phyloP scores from a whole-genome alignment of 2,797 vertebrate genomes.

The Thamnophis elegans region DNA sequence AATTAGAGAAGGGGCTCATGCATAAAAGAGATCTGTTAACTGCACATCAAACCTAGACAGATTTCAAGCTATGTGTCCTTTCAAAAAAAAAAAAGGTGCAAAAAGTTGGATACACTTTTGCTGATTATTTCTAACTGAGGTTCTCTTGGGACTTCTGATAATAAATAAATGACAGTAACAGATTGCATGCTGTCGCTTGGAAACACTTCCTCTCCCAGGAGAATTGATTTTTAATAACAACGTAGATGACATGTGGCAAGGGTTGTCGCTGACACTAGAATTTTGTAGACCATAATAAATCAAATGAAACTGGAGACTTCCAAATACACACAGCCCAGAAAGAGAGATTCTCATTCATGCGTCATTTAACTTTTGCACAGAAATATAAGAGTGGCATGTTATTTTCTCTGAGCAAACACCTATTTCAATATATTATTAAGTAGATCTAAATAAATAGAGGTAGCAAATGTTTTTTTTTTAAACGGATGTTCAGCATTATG shows the following conservation, averaged over 20 bases:
- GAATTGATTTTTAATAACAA: conserved; percentile 78
- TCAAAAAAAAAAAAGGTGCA: not conserved
- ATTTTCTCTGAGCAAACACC: conserved; percentile 37
- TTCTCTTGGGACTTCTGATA: conserved; percentile 59
- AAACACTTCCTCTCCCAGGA: conserved; percentile 62
- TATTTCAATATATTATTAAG: conserved; percentile 40
- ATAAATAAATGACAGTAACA: conserved; percentile 75
- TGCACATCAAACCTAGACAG: conserved; percentile 16
- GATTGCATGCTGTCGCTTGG: conserved; percentile 67
- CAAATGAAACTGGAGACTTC: conserved; percentile 59
- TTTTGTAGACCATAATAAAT: conserved; percentile 72
- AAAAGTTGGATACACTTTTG: conserved; percentile 58
- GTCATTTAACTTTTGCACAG: conserved; percentile 39
- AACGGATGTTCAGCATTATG: conserved; percentile 15
- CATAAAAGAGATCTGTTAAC: conserved; percentile 2
- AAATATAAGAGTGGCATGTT: conserved; percentile 7
- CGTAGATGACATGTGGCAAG: conserved; percentile 69
- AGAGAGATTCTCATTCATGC: conserved; percentile 36
- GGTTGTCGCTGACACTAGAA: conserved; percentile 70
- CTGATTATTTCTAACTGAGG: conserved; percentile 66
- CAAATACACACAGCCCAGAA: conserved; percentile 39
- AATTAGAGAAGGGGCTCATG: conserved; percentile 11
- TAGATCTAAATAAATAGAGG: conserved; percentile 25
- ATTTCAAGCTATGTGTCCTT: conserved; percentile 10
- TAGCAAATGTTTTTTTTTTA: conserved; percentile 20